Base-by-base conservation (phyloP, 2,888 invertebrate genomes). In the Pachliopta kotzebuea region DNA sequence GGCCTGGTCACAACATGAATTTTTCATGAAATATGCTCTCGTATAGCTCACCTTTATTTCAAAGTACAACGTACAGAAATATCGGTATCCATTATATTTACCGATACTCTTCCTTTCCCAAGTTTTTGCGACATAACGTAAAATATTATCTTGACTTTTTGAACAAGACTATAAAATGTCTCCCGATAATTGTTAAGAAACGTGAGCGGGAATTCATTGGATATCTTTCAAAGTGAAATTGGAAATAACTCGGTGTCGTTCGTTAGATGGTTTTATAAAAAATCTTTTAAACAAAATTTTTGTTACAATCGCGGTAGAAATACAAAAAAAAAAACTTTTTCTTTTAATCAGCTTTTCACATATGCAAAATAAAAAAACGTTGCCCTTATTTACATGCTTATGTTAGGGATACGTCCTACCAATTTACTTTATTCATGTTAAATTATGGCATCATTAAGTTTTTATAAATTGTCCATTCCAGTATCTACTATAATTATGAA, bases 361-460 rank as follows among this genome's bases (percentile, higher is more conserved):
- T 52, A 60, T 52, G 56, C 64, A 64, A 29, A n/a, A 23, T 17
- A 60, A 63, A n/a, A n/a, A n/a, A n/a, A 56, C 37, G 21, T 17
- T 17, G 29, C 54, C 14, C 56, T 52, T 45, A 57, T 58, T 67
- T 60, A 63, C 54, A 55, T 53, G 17, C 53, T 24, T 24, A 7
- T 50, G 60, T 63, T 50, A 60, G 66, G 76, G 76, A 78, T n/a
- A 80, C 83, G 87, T 86, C 89, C 88, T 87, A 88, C 83, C 89
- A 89, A 89, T 90, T 89, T 87, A 85, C 81, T 86, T 85, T 88
- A 89, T 90, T 84, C 87, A 86, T 81, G 85, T 86, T 83, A 81
- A 82, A 89, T 88, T 86, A 88, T 83, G 80, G 80, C 72, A 77
- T 83, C 86, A 89, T 90, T 90, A 86, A 82, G 74, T 88, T 90